These are phyloP conservation scores for Heterotilapia buettikoferi DNA, from an alignment of 2,113 vertebrate genomes.

Conservation along the genomic window DNA sequence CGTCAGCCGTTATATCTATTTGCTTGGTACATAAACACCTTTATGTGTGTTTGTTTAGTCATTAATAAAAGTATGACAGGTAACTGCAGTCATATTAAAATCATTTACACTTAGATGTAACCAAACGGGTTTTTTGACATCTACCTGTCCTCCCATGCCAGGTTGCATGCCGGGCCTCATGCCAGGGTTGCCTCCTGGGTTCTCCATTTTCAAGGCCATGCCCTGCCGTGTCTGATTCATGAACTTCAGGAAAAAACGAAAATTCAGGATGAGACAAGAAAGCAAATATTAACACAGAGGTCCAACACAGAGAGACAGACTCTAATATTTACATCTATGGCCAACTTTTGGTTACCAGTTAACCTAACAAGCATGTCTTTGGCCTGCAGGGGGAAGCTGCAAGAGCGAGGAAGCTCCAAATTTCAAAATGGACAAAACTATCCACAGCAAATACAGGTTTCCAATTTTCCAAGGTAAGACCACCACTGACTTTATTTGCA, in stretches of 20 bases:
- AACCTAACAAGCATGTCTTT: neutral
- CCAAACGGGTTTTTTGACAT: neutral
- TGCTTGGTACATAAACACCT: neutral
- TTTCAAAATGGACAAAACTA: neutral
- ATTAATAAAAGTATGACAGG: neutral
- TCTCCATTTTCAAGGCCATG: slow-evolving; percentile 90
- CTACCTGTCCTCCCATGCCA: slow-evolving; percentile 78
- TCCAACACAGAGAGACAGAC: neutral
- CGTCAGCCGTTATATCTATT: neutral
- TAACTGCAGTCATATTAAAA: neutral
- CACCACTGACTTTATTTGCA: neutral
- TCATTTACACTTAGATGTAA: neutral
- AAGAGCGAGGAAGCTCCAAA: neutral
- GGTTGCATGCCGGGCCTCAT: slow-evolving; percentile 82
- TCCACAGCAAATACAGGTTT: neutral
- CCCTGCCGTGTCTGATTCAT: slow-evolving; percentile 90
- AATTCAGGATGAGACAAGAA: neutral
- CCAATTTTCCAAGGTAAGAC: neutral
- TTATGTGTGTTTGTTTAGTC: neutral
- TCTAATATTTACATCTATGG: neutral
- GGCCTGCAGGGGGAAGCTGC: neutral
- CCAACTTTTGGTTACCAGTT: neutral
- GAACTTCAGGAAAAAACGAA: slow-evolving; percentile 73
- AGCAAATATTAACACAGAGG: neutral
- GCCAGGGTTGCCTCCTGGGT: slow-evolving; percentile 61